A percentile compares a stretch with the other conserved stretches of the same genome.
Evolutionary conservation across 2,113 vertebrate genomes (phyloP).

Genomic region (Ancistrus triradiatus): DNA sequence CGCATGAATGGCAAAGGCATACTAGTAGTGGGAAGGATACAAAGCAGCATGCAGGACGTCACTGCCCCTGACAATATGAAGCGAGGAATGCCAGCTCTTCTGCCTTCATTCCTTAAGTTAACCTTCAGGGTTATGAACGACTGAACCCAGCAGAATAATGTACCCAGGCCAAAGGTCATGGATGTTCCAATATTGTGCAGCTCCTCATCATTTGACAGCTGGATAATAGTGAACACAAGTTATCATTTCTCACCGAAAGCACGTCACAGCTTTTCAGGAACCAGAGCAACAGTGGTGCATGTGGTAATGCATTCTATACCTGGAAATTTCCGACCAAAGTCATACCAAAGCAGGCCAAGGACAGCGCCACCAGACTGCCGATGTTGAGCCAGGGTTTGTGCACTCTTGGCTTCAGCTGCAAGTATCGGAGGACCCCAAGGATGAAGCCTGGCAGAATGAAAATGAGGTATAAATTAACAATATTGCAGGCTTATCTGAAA

Average conservation of each 20-base stretch:
- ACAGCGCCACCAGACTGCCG: slow-evolving; percentile 69
- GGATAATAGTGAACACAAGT: slow-evolving; percentile 19
- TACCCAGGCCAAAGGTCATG: slow-evolving; percentile 83
- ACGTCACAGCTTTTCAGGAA: too few species aligned
- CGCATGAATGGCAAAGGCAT: too few species aligned
- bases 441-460: slow-evolving; percentile 72
- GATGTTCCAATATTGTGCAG: slow-evolving; percentile 79
- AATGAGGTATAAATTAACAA: slow-evolving; percentile 11
- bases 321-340: slow-evolving; percentile 90
- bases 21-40: slow-evolving; percentile 78
- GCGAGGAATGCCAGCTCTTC: slow-evolving; percentile 68
- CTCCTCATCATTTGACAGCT: slow-evolving; percentile 72
- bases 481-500: slow-evolving; percentile 1
- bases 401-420: slow-evolving; percentile 80
- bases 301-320: slow-evolving; percentile 65
- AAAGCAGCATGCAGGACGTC: slow-evolving; percentile 77
- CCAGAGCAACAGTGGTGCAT: background rate
- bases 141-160: slow-evolving; percentile 85
- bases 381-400: slow-evolving; percentile 79
- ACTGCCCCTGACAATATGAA: slow-evolving; percentile 76
- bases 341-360: slow-evolving; percentile 83
- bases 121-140: slow-evolving; percentile 80
- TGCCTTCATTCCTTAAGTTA: slow-evolving; percentile 81
- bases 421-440: slow-evolving; percentile 80
- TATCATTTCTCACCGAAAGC: background rate